phyloP scores from a whole-genome alignment of 2,888 invertebrate species.

The Rhogogaster chlorosoma region DNA sequence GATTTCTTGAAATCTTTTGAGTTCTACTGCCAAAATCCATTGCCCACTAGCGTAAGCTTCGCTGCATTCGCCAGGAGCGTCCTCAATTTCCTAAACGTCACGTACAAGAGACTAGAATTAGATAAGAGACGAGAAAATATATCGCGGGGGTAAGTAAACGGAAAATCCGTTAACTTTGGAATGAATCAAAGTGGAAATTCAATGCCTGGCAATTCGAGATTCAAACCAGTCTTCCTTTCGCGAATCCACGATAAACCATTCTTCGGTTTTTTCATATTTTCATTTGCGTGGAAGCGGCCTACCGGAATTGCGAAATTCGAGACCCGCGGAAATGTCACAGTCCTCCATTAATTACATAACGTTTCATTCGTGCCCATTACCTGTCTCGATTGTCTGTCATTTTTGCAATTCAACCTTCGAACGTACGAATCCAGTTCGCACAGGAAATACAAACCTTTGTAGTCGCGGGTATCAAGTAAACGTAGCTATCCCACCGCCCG shows the following conservation, averaged over 20 bases:
- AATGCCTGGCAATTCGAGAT: neutral
- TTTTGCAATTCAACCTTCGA: neutral
- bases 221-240: neutral
- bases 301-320: neutral
- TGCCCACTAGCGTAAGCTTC: neutral
- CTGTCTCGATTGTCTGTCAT: neutral
- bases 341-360: neutral
- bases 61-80: neutral
- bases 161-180: neutral
- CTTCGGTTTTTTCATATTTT: neutral
- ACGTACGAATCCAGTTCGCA: neutral
- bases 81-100: constrained; percentile 10
- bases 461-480: neutral
- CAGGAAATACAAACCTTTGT: neutral
- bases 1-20: neutral
- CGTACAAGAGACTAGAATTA: constrained; percentile 4
- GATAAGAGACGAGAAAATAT: neutral
- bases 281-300: too few relatives aligned
- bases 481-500: neutral
- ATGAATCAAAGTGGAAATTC: neutral
- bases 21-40: neutral
- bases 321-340: neutral
- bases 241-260: neutral
- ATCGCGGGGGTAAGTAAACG: neutral
- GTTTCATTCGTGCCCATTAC: neutral